Evolutionary conservation across 2,113 vertebrate species (phyloP), one percentile per base, ranked within the genome.

Genomic region (Tringa solitaria): DNA sequence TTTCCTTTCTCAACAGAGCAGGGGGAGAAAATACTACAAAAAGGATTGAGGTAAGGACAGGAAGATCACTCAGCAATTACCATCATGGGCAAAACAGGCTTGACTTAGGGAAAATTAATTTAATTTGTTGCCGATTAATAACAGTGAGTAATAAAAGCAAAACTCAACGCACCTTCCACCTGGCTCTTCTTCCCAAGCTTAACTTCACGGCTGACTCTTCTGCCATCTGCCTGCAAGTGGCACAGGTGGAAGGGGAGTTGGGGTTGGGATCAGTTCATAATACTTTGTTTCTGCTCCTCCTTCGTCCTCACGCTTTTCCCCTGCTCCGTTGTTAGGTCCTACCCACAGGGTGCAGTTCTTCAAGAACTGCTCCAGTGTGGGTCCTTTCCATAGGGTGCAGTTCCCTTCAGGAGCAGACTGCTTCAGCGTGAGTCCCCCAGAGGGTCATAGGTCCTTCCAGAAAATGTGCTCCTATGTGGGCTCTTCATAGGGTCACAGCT

Each of bases 141-240:
- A 53, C 24, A 53, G 6, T 18, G 35, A 63, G 37, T 56, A 61
- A 69, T 43, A 28, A 63, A 41, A 50, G 2, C 13, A 64, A 41
- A 69, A 48, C 4, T 41, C 48, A 41, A 81, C 3, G 6, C 8
- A 39, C 24, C 23, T 79, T n/a, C 12, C 33, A 39, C 8, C 13
- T 1, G 3, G 10, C 4, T 7, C 6, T n/a, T 79, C 75, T 53
- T 74, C 14, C 24, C 21, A 22, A 37, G 11, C 20, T 67, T 4
- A n/a, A 1, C 16, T 72, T 72, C 28, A 79, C 1, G 2, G 6
- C 7, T 46, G 32, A 30, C 14, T 63, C 10, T n/a, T 39, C 43
- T 51, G 9, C 23, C 9, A 45, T 10, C 35, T 1, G 4, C 24
- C 20, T 53, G 19, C 0, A 6, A 65, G 32, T 0, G 1, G 4